These are phyloP conservation scores for Gavialis gangeticus DNA, from an alignment of 2,113 vertebrate species.

Conservation along the genomic window DNA sequence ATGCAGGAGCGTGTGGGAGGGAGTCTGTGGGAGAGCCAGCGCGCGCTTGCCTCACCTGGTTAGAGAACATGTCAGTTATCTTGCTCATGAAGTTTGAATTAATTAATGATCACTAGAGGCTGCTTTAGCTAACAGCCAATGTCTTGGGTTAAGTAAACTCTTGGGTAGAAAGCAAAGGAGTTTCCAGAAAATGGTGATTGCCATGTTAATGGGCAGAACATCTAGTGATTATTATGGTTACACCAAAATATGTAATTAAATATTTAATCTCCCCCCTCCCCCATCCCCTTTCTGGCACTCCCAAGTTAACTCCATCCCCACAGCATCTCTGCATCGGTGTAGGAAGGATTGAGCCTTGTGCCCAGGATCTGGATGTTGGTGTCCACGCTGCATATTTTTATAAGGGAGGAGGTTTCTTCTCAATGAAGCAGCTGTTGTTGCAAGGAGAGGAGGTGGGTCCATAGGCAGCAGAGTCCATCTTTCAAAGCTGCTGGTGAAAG, in stretches of 20 bases:
- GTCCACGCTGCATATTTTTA: not conserved
- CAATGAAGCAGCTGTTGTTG: not conserved
- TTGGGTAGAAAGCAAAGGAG: not conserved
- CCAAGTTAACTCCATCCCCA: rapidly evolving
- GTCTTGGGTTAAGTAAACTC: not conserved
- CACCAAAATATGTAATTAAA: not conserved
- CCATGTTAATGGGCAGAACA: not conserved
- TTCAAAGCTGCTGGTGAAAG: not conserved
- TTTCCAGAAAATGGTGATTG: not conserved
- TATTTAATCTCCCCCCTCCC: not conserved
- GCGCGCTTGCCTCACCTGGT: not conserved
- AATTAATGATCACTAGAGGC: not conserved
- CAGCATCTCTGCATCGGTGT: not conserved
- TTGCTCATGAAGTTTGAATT: not conserved
- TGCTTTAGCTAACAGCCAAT: not conserved
- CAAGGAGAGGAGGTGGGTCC: not conserved
- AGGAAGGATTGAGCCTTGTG: not conserved
- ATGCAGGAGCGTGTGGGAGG: not conserved
- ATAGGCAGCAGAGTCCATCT: not conserved
- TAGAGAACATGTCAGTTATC: not conserved
- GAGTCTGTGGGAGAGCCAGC: not conserved
- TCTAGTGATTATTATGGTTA: not conserved
- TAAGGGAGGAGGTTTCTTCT: not conserved
- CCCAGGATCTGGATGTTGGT: not conserved
- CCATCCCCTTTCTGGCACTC: not conserved